Conservation (phyloP, 2,888 invertebrate species). For the Melanostoma mellinum region DNA sequence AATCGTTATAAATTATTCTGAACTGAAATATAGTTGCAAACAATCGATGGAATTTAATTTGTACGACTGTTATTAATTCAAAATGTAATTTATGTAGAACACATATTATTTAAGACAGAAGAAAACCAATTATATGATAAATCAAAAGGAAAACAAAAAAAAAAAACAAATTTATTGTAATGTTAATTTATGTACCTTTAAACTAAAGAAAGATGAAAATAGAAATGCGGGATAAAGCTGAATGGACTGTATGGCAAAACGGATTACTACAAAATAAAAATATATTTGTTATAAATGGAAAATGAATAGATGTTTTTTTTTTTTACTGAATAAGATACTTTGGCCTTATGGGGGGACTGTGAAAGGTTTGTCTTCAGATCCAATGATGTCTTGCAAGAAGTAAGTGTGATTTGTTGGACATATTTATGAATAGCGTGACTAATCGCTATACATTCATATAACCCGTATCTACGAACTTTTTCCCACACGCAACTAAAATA, state of each 20-base stretch:
- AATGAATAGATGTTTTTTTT: not conserved
- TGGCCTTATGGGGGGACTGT: not conserved
- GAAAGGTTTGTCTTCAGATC: too few species aligned
- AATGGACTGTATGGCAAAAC: slow-evolving; percentile 51
- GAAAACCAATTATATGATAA: not conserved
- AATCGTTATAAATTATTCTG: slow-evolving; percentile 33
- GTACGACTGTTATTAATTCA: slow-evolving; percentile 51
- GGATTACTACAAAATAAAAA: slow-evolving; percentile 41
- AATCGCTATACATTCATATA: too few species aligned
- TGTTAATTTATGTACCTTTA: slow-evolving; percentile 68
- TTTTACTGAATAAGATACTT: not conserved
- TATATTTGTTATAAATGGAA: slow-evolving; percentile 67
- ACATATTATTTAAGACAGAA: slow-evolving; percentile 6
- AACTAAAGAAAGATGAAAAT: slow-evolving; percentile 23
- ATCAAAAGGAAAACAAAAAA: slow-evolving; percentile 8
- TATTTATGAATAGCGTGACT: too few species aligned
- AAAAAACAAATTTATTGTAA: slow-evolving; percentile 43
- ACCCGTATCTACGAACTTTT: too few species aligned
- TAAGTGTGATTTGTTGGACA: too few species aligned
- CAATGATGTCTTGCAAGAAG: too few species aligned
- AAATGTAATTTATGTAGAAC: slow-evolving; percentile 20
- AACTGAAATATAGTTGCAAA: slow-evolving; percentile 34
- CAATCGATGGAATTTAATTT: slow-evolving; percentile 53
- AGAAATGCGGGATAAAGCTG: slow-evolving; percentile 9
- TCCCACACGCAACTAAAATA: too few species aligned